These are phyloP conservation scores for Tapirus terrestris DNA, from an alignment of 2,113 vertebrate species.

Conservation along the genomic window DNA sequence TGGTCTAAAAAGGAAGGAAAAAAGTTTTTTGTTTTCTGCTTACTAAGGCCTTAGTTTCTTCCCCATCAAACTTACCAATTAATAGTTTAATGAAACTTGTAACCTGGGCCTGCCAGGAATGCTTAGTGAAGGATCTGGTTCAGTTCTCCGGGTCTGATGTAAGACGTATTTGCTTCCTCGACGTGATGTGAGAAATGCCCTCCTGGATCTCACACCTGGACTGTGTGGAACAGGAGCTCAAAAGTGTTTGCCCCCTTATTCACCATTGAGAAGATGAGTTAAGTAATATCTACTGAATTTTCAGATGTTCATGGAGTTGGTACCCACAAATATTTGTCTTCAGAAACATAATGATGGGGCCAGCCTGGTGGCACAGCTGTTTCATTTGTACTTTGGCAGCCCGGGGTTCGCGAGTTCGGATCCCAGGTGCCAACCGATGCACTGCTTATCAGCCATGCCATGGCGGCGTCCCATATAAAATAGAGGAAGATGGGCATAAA, in stretches of 20 bases:
- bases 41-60: slow-evolving; percentile 5
- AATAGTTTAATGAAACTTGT: background rate
- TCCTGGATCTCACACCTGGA: background rate
- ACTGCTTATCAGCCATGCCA: no score
- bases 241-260: background rate
- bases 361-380: no score
- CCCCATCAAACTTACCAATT: background rate
- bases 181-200: background rate
- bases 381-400: no score
- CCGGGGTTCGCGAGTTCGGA: no score
- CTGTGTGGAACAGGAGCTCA: background rate
- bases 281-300: background rate
- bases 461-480: no score
- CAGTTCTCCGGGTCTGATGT: background rate
- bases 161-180: background rate
- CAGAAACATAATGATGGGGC: background rate
- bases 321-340: background rate
- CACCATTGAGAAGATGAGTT: background rate
- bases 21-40: background rate
- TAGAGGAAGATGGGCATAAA: no score
- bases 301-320: background rate
- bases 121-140: background rate
- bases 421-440: no score
- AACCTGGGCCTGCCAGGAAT: background rate
- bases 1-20: background rate